A percentile compares a stretch with the other conserved stretches of the same genome.
Conservation (phyloP, 30 jellyfish, hydroid and myxozoan species). For the Cassiopea andromeda region DNA sequence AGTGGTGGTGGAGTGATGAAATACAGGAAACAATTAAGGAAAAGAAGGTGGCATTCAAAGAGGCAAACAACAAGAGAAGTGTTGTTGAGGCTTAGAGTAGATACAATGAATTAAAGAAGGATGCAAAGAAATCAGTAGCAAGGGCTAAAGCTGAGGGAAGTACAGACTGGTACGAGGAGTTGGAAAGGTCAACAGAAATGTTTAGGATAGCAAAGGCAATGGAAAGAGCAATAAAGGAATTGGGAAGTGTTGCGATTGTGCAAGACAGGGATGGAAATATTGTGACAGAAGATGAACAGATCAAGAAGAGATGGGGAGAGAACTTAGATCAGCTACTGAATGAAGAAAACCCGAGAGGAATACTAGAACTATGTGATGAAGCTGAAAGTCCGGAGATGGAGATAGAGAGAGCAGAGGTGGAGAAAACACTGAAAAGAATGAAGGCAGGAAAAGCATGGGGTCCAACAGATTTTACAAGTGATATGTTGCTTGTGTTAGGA, state of each 20-base stretch:
- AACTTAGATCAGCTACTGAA: constrained; percentile 33
- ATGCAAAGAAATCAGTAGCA: constrained; percentile 33
- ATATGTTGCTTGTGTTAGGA: constrained; percentile 39
- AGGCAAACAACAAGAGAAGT: not conserved
- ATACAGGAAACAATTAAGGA: constrained; percentile 17
- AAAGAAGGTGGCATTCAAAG: not conserved
- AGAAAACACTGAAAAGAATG: constrained; percentile 38
- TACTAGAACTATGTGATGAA: not conserved
- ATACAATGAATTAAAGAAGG: constrained; percentile 20
- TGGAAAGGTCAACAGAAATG: constrained; percentile 1
- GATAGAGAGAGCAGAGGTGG: constrained; percentile 16
- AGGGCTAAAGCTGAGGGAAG: constrained; percentile 5
- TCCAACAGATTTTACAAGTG: constrained; percentile 40
- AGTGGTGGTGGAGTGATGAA: constrained; percentile 38
- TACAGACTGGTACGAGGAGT: constrained; percentile 8
- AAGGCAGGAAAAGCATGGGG: constrained; percentile 49
- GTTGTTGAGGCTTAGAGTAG: not conserved
- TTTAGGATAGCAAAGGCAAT: constrained; percentile 25
- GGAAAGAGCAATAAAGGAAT: constrained; percentile 31
- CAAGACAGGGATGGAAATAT: constrained; percentile 27
- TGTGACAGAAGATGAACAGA: constrained; percentile 23
- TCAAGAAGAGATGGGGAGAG: constrained; percentile 36
- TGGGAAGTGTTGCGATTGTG: not conserved
- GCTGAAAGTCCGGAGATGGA: not conserved
- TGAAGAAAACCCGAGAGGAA: constrained; percentile 25